Conservation (phyloP, 2,797 vertebrate species). For the Buphagus erythrorhynchus region DNA sequence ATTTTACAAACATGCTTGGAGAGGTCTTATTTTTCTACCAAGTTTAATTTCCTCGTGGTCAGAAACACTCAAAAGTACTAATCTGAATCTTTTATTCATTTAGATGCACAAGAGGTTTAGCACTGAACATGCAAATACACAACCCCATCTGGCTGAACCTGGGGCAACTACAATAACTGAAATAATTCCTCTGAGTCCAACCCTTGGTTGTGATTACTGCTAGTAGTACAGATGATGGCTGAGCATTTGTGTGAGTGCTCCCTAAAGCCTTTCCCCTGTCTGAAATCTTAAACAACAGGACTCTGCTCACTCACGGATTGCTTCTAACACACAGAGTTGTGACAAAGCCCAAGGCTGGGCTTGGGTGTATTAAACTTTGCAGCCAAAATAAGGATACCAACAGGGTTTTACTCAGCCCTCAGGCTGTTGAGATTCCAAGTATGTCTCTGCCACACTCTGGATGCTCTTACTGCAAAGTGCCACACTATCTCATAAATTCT, state of each 20-base stretch:
- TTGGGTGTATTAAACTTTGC: neutral
- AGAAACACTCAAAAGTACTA: neutral
- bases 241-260: neutral
- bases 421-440: neutral
- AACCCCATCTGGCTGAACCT: neutral
- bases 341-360: neutral
- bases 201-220: neutral
- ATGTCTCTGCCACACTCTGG: neutral
- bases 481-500: neutral
- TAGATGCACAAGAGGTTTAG: neutral
- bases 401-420: neutral
- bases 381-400: neutral
- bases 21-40: neutral
- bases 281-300: neutral
- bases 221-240: neutral
- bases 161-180: neutral
- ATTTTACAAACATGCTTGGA: neutral
- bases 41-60: neutral
- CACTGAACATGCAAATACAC: neutral
- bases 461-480: neutral
- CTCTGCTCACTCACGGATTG: neutral
- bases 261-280: neutral
- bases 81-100: neutral
- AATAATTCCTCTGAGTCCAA: neutral
- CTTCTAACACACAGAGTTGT: neutral